Evolutionary conservation across 1,140 invertebrate genomes (phyloP), one percentile per base, ranked within the genome.

Genomic region (Solenopsis fugax): DNA sequence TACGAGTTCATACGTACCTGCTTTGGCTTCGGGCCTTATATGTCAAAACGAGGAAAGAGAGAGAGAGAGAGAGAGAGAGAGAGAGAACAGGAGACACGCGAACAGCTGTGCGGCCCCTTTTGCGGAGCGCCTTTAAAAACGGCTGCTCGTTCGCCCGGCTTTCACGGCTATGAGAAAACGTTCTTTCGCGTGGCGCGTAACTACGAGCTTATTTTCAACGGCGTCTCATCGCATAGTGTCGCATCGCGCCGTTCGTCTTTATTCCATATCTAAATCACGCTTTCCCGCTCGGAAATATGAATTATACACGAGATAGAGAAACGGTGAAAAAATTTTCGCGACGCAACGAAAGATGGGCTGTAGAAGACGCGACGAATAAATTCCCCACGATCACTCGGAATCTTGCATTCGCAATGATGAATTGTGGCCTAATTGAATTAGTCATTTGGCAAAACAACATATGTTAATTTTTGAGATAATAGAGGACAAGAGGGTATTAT

Each of bases 71-170:
- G 76, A 76, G 12, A 62, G 12, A 67, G 18, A 75, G 60, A 34
- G 34, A 71, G 56, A 72, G 62, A 54, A 48, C 29, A 18, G 24
- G 48, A 64, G 81, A 48, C 67, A 64, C 60, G 54, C 69, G 78
- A 89, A 91, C 90, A 91, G 90, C 90, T 90, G 90, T 90, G 90
- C 90, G 90, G 90, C 45, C 87, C 89, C 89, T 91, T 91, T 91
- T 88, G 87, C 90, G 87, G 87, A 69, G 64, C 29, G 89, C 78
- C 89, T 91, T 90, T 91, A 88, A 91, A 90, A 91, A 91, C 87
- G 77, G 60, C 65, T 54, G 69, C 56, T 45, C 41, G 34, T 21
- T 80, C 76, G 54, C 34, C 18, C 60, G 18, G 73, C 76, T 89
- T 81, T 81, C 71, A 86, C 75, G 75, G 5, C 29, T 48, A 56